Conservation (phyloP, 2,113 vertebrate genomes). For the Chrysochloris asiatica region DNA sequence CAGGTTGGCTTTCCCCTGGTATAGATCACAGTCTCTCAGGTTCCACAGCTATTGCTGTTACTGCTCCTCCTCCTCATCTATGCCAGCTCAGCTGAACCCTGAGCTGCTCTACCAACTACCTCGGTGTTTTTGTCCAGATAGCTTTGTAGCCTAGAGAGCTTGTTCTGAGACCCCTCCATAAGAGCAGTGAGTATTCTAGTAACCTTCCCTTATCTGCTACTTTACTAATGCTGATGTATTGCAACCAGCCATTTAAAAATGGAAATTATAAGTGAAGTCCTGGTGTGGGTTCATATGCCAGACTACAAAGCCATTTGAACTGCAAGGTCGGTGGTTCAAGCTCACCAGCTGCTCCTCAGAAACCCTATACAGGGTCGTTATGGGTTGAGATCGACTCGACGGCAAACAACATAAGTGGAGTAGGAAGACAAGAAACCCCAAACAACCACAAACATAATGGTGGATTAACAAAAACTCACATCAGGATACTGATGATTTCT, state of each 20-base stretch:
- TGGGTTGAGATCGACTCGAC: no score
- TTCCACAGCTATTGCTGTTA: no score
- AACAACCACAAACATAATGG: not conserved
- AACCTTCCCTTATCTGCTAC: not conserved
- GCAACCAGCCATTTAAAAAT: not conserved
- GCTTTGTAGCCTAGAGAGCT: not conserved
- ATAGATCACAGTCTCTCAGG: not conserved
- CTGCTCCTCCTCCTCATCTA: not conserved
- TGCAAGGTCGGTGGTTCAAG: no score
- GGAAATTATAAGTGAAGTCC: not conserved
- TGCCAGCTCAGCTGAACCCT: not conserved
- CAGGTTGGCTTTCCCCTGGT: not conserved
- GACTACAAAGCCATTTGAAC: no score
- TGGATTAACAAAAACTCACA: not conserved
- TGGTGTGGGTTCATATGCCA: no score
- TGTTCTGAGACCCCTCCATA: not conserved
- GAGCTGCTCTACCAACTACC: not conserved
- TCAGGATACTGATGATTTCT: not conserved
- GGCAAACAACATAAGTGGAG: not conserved
- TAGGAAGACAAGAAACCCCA: not conserved
- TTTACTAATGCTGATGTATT: not conserved
- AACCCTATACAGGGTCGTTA: no score
- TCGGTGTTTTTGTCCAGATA: not conserved
- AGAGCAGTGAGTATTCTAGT: not conserved
- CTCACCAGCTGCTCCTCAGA: no score